Percentiles rank a stretch among this genome's conserved stretches.
phyloP scores from a whole-genome alignment of 2,797 vertebrate genomes.

The Melanogrammus aeglefinus region DNA sequence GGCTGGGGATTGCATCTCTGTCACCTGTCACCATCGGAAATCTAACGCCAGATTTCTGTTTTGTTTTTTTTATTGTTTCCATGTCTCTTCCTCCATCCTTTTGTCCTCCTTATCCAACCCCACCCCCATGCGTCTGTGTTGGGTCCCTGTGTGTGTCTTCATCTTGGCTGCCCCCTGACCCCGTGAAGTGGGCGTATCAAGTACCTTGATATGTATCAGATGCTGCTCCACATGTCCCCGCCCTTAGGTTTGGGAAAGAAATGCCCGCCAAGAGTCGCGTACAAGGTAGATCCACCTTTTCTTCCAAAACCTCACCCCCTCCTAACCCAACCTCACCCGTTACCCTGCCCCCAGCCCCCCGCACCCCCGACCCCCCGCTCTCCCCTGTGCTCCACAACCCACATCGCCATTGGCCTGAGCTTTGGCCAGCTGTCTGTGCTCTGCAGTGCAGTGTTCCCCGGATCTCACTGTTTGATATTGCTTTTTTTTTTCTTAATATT shows the following conservation, averaged over 20 bases:
- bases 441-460: slow-evolving; percentile 59
- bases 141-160: slow-evolving; percentile 57
- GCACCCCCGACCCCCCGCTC: slow-evolving; percentile 31
- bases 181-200: slow-evolving; percentile 94
- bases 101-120: slow-evolving; percentile 64
- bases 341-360: neutral
- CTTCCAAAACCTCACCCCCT: slow-evolving; percentile 26
- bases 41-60: slow-evolving; percentile 89
- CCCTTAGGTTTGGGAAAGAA: slow-evolving; percentile 99
- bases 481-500: neutral
- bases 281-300: slow-evolving; percentile 88
- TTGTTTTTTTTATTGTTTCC: slow-evolving; percentile 68
- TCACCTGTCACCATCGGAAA: slow-evolving; percentile 71
- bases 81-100: slow-evolving; percentile 44
- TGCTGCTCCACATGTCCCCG: slow-evolving; percentile 99
- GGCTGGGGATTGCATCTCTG: slow-evolving; percentile 66
- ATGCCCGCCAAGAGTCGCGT: slow-evolving; percentile 96
- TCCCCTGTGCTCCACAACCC: slow-evolving; percentile 54
- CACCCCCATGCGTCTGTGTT: slow-evolving; percentile 56
- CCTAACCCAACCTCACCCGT: slow-evolving; percentile 39
- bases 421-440: slow-evolving; percentile 68
- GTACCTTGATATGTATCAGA: slow-evolving; percentile 99
- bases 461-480: slow-evolving; percentile 50
- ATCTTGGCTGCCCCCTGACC: slow-evolving; percentile 48
- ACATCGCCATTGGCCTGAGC: slow-evolving; percentile 64